These are phyloP conservation scores for Heliconius ismenius DNA, from an alignment of 2,888 invertebrate species.

Conservation along the genomic window DNA sequence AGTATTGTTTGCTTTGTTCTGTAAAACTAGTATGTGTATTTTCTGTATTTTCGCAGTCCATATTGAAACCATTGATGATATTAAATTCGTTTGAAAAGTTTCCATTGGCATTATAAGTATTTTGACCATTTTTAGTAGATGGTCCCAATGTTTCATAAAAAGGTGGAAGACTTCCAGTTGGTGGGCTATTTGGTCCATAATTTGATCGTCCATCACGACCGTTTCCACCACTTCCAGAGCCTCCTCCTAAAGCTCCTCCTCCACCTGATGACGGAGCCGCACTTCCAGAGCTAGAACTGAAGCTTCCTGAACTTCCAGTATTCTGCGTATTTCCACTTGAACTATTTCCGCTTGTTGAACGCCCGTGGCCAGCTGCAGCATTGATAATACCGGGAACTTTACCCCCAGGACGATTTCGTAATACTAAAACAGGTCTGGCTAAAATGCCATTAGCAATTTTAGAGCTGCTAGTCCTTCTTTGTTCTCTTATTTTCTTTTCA, in stretches of 20 bases:
- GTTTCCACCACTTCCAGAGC: conserved; percentile 88
- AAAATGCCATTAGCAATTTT: conserved; percentile 83
- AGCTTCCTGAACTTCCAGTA: conserved; percentile 75
- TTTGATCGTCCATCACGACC: conserved; percentile 92
- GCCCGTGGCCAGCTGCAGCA: conserved; percentile 91
- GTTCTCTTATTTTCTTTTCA: conserved; percentile 86
- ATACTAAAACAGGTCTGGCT: conserved; percentile 78
- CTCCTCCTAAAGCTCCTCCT: conserved; percentile 84
- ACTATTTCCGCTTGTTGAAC: conserved; percentile 83
- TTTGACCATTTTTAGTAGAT: conserved; percentile 87
- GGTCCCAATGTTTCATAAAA: conserved; percentile 90
- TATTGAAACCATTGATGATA: conserved; percentile 86
- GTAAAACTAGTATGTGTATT: conserved; percentile 69
- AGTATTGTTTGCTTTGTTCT: conserved; percentile 87
- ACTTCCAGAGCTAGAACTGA: conserved; percentile 80
- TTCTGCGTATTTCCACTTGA: conserved; percentile 80
- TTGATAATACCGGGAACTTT: conserved; percentile 85
- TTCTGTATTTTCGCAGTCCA: conserved; percentile 89
- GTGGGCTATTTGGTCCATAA: conserved; percentile 93
- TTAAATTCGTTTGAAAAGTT: conserved; percentile 86
- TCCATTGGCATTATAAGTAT: conserved; percentile 86
- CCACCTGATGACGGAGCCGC: conserved; percentile 83
- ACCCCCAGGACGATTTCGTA: conserved; percentile 79
- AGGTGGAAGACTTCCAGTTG: conserved; percentile 92
- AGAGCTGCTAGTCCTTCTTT: conserved; percentile 85